A percentile compares a stretch with the other conserved stretches of the same genome.
Evolutionary conservation across 2,888 invertebrate species (phyloP).

Genomic region (Athalia rosae): DNA sequence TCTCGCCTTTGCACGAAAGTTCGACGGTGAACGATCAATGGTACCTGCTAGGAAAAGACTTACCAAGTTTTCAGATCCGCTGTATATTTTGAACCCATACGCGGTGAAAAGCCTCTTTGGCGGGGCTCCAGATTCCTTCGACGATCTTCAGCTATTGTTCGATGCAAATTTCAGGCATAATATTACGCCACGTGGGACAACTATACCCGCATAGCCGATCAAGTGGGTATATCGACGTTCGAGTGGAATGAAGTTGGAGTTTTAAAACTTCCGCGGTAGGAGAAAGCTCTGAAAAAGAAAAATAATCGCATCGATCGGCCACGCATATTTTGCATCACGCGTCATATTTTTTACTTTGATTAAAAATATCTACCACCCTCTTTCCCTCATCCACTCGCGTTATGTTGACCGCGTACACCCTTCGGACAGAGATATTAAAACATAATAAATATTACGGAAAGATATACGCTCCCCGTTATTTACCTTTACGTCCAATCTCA

Average conservation of each 20-base stretch:
- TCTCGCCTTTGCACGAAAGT: too few relatives aligned
- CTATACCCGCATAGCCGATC: too few relatives aligned
- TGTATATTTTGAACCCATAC: too few relatives aligned
- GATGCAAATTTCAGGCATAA: background rate
- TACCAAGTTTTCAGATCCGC: background rate
- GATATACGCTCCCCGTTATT: background rate
- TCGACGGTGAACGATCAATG: background rate
- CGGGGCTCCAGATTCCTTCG: slow-evolving; percentile 1
- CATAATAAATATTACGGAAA: slow-evolving; percentile 4
- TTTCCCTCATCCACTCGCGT: slow-evolving; percentile 2
- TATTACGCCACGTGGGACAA: background rate
- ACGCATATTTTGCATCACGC: background rate
- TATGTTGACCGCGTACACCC: background rate
- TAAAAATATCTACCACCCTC: too few relatives aligned
- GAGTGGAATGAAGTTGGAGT: background rate
- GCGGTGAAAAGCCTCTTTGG: background rate
- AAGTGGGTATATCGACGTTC: too few relatives aligned
- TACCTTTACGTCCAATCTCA: slow-evolving; percentile 33
- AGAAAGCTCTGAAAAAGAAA: background rate
- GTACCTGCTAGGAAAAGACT: background rate
- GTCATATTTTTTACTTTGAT: too few relatives aligned
- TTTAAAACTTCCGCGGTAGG: background rate
- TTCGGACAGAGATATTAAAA: background rate
- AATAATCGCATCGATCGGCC: slow-evolving; percentile 6
- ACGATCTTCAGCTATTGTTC: background rate